A percentile compares a stretch with the other conserved stretches of the same genome.
phyloP scores from a whole-genome alignment of 2,888 invertebrate species.

The Acleris literana region DNA sequence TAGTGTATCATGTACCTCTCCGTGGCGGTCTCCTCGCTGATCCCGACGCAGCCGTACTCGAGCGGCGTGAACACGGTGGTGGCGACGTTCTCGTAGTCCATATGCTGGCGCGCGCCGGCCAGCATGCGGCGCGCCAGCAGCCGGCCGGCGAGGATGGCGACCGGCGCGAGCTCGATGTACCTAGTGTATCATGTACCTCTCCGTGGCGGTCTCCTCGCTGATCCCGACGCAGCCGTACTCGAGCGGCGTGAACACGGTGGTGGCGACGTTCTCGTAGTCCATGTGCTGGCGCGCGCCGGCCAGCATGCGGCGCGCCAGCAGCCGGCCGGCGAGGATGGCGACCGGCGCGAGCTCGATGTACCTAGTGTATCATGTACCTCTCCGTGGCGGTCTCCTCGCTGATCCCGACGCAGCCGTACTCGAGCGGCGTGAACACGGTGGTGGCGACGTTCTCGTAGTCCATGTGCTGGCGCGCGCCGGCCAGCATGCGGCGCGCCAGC shows the following conservation, averaged over 20 bases:
- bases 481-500: slow-evolving; percentile 90
- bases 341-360: slow-evolving; percentile 94
- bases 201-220: slow-evolving; percentile 92
- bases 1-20: slow-evolving; percentile 49
- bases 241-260: slow-evolving; percentile 97
- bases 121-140: slow-evolving; percentile 91
- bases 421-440: slow-evolving; percentile 97
- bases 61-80: slow-evolving; percentile 98
- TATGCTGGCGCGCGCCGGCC: slow-evolving; percentile 81
- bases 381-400: slow-evolving; percentile 92
- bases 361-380: slow-evolving; percentile 48
- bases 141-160: slow-evolving; percentile 96
- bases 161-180: slow-evolving; percentile 92
- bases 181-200: slow-evolving; percentile 49
- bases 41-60: slow-evolving; percentile 97
- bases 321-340: slow-evolving; percentile 95
- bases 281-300: slow-evolving; percentile 84
- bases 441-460: slow-evolving; percentile 95
- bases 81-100: slow-evolving; percentile 94
- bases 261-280: slow-evolving; percentile 95
- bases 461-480: slow-evolving; percentile 85
- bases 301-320: slow-evolving; percentile 91
- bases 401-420: slow-evolving; percentile 97
- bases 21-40: slow-evolving; percentile 93
- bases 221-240: slow-evolving; percentile 98